Evolutionary conservation across 2,113 vertebrate species (phyloP).

Genomic region (Ornithorhynchus anatinus): DNA sequence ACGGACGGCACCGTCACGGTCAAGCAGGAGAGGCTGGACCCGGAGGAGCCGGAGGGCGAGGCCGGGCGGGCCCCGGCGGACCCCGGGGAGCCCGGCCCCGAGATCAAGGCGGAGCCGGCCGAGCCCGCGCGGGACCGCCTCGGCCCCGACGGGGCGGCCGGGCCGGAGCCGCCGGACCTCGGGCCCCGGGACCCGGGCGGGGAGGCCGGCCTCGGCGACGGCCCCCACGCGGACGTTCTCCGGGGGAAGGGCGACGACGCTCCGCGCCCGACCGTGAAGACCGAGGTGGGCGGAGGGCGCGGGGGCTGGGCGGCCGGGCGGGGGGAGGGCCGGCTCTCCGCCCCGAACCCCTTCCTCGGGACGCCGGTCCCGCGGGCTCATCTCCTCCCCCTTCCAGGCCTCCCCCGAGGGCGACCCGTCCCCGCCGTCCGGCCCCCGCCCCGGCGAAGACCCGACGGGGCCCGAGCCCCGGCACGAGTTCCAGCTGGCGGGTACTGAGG

Average conservation of each 20-base stretch:
- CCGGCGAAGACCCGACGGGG: conserved; percentile 76
- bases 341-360: too few relatives aligned
- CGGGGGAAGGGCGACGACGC: conserved; percentile 60
- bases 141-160: conserved; percentile 57
- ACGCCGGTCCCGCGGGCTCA: too few relatives aligned
- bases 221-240: conserved; percentile 64
- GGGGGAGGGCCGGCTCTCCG: conserved; percentile 30
- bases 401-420: conserved; percentile 75
- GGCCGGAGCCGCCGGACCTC: conserved; percentile 68
- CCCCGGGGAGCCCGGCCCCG: conserved; percentile 67
- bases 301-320: conserved; percentile 40
- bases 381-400: too few relatives aligned
- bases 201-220: conserved; percentile 64
- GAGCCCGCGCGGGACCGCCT: conserved; percentile 71
- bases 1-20: conserved; percentile 72
- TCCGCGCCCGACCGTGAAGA: conserved; percentile 65
- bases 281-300: conserved; percentile 70
- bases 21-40: conserved; percentile 75
- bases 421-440: conserved; percentile 76
- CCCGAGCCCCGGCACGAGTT: conserved; percentile 78
- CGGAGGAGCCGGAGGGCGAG: conserved; percentile 75
- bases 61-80: conserved; percentile 72
- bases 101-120: conserved; percentile 74
- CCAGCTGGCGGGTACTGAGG: conserved; percentile 78
- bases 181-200: conserved; percentile 69